Evolutionary conservation across 2,113 vertebrate species (phyloP), one percentile per base, ranked within the genome.

Genomic region (Murina feae): DNA sequence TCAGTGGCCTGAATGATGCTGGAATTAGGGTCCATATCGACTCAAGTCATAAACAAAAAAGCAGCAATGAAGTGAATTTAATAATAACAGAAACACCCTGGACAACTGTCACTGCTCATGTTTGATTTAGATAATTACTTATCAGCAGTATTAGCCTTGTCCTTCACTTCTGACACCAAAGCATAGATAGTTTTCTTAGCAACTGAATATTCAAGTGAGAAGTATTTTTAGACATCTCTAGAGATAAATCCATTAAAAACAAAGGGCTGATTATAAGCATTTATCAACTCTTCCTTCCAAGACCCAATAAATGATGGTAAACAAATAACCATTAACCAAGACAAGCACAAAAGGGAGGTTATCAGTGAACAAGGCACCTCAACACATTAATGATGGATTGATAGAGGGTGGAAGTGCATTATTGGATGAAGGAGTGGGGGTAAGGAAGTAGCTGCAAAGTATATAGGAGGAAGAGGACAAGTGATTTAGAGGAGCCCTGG

Each of bases 121-220:
- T 79, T 75, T 96, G 95, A 95, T 82, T 80, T 75, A 60, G 53
- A 86, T 95, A 81, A 85, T 90, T 93, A 58, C 84, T 93, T 79
- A 80, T 32, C 21, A 88, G 16, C 0, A 51, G 23, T 78, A 86
- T 55, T 55, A 95, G 53, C 6, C 30, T 90, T 95, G 87, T 72
- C 84, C 66, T 94, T 97, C 96, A 90, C 92, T 95, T 91, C 87
- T 94, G 90, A 92, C 81, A 95, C 47, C 80, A 90, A 78, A 91
- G 65, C 94, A 91, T 39, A 86, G 84, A 91, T 58, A 23, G 39
- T 78, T 96, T 96, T 80, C 92, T 94, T 92, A 79, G 84, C 92
- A 87, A 91, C 30, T 13, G 76, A 92, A 95, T 88, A 93, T 85
- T 93, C 85, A 95, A 82, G 55, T 23, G 17, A 35, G 81, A 88